Conservation (phyloP, 1,140 invertebrate species). For the Gryllus bimaculatus region DNA sequence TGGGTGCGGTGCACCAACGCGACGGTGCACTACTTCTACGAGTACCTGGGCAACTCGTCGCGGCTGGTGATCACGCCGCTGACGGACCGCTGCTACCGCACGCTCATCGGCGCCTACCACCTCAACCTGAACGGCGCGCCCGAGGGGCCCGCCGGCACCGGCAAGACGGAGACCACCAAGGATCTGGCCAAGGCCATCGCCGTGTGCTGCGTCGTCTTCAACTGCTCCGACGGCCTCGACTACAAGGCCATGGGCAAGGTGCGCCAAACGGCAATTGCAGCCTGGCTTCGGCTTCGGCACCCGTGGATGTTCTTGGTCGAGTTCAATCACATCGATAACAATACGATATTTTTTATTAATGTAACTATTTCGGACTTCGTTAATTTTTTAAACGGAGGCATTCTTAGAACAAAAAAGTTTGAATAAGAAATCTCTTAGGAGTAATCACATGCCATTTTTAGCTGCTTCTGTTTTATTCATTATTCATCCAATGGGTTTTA, state of each 20-base stretch:
- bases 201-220: constrained; percentile 88
- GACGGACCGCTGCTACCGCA: constrained; percentile 74
- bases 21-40: constrained; percentile 73
- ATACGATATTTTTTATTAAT: no score
- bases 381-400: no score
- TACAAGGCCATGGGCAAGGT: constrained; percentile 87
- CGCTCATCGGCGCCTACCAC: constrained; percentile 78
- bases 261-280: constrained; percentile 22
- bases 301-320: no score
- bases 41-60: constrained; percentile 75
- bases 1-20: constrained; percentile 82
- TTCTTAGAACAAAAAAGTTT: no score
- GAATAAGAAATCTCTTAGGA: no score
- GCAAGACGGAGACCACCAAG: constrained; percentile 85
- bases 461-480: no score
- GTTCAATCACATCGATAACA: no score
- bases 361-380: no score
- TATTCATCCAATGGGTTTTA: constrained; percentile 22
- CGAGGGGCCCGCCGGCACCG: constrained; percentile 83
- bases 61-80: constrained; percentile 60
- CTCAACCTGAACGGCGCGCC: constrained; percentile 80
- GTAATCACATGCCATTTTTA: no score
- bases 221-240: constrained; percentile 88
- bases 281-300: no score
- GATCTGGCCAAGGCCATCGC: constrained; percentile 83